Conservation (phyloP, 2,113 vertebrate species). For the Lethenteron camtschaticum region DNA sequence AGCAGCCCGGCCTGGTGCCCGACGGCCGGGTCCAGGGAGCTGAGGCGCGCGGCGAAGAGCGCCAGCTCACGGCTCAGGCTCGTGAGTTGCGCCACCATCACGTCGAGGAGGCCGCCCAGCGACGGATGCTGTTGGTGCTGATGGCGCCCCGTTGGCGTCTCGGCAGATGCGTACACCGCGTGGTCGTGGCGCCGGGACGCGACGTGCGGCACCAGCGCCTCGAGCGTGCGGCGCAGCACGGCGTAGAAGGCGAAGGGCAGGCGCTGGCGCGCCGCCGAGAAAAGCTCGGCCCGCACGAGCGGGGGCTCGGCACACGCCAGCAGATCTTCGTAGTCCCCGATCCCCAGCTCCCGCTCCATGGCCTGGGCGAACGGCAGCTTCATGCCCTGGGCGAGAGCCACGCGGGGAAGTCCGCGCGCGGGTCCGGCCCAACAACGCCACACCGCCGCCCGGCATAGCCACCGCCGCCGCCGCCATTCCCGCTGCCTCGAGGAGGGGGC, state of each 20-base stretch:
- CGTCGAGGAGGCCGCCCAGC: constrained; percentile 6
- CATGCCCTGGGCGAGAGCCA: not conserved
- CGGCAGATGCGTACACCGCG: not conserved
- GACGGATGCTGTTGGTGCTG: not conserved
- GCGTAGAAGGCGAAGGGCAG: constrained; percentile 5
- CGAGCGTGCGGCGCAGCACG: not conserved
- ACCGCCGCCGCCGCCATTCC: not conserved
- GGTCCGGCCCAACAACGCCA: not conserved
- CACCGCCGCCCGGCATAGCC: not conserved
- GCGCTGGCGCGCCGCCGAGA: constrained; percentile 1
- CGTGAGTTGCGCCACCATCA: constrained; percentile 3
- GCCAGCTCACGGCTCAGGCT: not conserved
- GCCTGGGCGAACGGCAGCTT: not conserved
- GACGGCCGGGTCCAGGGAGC: constrained; percentile 1
- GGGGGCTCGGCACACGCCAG: constrained; percentile 2
- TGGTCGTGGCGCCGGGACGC: not conserved
- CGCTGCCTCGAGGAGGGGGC: no score
- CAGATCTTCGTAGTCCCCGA: not conserved
- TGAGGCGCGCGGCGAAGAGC: constrained; percentile 2
- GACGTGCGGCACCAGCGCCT: no score
- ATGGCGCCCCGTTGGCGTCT: not conserved
- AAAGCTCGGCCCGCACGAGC: constrained; percentile 2
- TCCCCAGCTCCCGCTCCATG: constrained; percentile 3
- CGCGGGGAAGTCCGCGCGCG: not conserved
- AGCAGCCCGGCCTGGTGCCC: no score